Evolutionary conservation across 2,888 invertebrate species (phyloP).

Genomic region (Congeria kusceri): DNA sequence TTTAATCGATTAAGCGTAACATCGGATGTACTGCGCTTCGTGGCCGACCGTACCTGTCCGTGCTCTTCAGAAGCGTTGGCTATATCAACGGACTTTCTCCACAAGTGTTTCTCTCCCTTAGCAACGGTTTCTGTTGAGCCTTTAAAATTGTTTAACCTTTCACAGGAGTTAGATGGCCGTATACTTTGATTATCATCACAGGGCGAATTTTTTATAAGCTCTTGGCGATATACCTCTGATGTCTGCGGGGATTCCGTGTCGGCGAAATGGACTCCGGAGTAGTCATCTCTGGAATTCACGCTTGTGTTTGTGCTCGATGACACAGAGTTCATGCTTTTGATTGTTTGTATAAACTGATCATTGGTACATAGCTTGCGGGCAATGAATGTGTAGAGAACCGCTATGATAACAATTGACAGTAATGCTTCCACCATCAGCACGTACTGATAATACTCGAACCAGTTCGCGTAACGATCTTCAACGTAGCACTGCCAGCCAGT

Average conservation of each 20-base stretch:
- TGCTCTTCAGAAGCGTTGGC: too few relatives aligned
- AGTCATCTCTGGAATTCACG: too few relatives aligned
- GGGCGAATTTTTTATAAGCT: too few relatives aligned
- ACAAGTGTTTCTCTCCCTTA: background rate
- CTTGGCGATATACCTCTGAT: background rate
- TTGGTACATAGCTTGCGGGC: conserved; percentile 49
- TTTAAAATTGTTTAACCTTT: too few relatives aligned
- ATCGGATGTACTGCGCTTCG: conserved; percentile 9
- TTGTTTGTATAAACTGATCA: conserved; percentile 49
- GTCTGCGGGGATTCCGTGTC: background rate
- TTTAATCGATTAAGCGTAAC: conserved; percentile 12
- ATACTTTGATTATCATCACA: too few relatives aligned
- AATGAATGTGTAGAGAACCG: conserved; percentile 49
- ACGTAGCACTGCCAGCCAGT: conserved; percentile 58
- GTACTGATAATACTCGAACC: conserved; percentile 37
- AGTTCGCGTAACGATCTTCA: conserved; percentile 11
- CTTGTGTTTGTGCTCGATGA: background rate
- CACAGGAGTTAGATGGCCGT: too few relatives aligned
- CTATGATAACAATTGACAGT: conserved; percentile 40
- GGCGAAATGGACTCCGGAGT: too few relatives aligned
- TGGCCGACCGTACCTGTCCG: too few relatives aligned
- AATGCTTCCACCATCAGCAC: conserved; percentile 43
- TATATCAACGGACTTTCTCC: conserved; percentile 3
- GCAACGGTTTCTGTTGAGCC: too few relatives aligned
- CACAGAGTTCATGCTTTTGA: conserved; percentile 36